phyloP scores from a whole-genome alignment of 1,140 invertebrate species.

The Zaprionus lachaisei region DNA sequence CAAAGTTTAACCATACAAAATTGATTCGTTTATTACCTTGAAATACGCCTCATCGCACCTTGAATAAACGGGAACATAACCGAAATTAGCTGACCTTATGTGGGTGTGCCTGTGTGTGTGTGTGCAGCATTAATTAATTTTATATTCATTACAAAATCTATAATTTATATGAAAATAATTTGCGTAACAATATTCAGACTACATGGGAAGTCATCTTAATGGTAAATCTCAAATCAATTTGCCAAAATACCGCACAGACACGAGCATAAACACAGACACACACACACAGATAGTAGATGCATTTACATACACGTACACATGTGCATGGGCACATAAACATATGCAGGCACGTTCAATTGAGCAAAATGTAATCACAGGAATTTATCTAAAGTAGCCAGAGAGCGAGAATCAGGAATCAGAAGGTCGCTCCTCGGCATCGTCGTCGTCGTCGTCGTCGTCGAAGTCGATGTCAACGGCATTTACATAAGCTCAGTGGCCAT shows the following conservation, averaged over 20 bases:
- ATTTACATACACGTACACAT: slow-evolving; percentile 4
- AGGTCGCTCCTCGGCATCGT: slow-evolving; percentile 36
- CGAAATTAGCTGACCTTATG: slow-evolving; percentile 27
- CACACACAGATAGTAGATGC: not conserved
- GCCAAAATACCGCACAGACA: slow-evolving; percentile 40
- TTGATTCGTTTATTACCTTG: slow-evolving; percentile 3
- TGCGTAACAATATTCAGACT: slow-evolving; percentile 60
- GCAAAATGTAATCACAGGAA: slow-evolving; percentile 78
- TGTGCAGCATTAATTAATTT: slow-evolving; percentile 68
- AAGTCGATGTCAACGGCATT: slow-evolving; percentile 51
- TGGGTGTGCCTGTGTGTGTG: slow-evolving; percentile 4
- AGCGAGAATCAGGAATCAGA: slow-evolving; percentile 49
- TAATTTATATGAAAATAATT: slow-evolving; percentile 79
- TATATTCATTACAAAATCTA: slow-evolving; percentile 73
- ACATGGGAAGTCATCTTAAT: slow-evolving; percentile 64
- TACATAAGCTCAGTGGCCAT: slow-evolving; percentile 72
- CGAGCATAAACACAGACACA: slow-evolving; percentile 18
- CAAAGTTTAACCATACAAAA: not conserved
- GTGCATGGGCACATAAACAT: slow-evolving; percentile 14
- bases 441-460: slow-evolving; percentile 12
- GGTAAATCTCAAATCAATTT: slow-evolving; percentile 63
- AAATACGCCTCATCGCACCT: slow-evolving; percentile 9
- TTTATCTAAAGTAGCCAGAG: slow-evolving; percentile 73
- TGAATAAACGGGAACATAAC: not conserved
- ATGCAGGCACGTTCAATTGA: slow-evolving; percentile 71